phyloP scores from a whole-genome alignment of 2,888 invertebrate species.

The Elmis aenea region DNA sequence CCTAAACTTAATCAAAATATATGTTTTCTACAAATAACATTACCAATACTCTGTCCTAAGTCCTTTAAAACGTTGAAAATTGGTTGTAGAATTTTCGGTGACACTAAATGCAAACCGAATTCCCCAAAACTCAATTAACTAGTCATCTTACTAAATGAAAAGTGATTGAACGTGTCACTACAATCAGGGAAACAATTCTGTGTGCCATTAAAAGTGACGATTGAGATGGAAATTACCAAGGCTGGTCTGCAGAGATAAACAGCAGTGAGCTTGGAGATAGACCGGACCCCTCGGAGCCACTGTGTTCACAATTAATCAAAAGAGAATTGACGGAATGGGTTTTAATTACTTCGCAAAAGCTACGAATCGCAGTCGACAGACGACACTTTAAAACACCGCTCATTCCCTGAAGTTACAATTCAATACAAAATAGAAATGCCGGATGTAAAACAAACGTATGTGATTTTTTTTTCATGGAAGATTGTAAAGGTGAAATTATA shows the following conservation, averaged over 20 bases:
- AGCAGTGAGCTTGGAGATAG: slow-evolving; percentile 35
- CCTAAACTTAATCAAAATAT: no score
- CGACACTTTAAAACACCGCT: slow-evolving; percentile 17
- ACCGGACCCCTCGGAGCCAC: slow-evolving; percentile 32
- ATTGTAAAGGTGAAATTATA: no score
- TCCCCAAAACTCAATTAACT: slow-evolving; percentile 47
- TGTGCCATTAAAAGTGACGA: slow-evolving; percentile 48
- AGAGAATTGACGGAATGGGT: slow-evolving; percentile 47
- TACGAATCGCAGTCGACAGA: slow-evolving; percentile 23
- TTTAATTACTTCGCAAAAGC: slow-evolving; percentile 44
- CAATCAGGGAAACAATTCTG: slow-evolving; percentile 49
- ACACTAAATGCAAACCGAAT: slow-evolving; percentile 14
- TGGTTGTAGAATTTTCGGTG: not conserved
- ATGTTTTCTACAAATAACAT: no score
- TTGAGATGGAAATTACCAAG: slow-evolving; percentile 49
- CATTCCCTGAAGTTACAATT: slow-evolving; percentile 15
- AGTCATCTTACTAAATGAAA: slow-evolving; percentile 49
- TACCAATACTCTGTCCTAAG: no score
- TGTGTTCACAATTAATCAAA: slow-evolving; percentile 48
- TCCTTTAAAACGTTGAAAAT: no score
- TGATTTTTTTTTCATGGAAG: no score
- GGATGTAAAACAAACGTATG: slow-evolving; percentile 10
- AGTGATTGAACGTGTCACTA: slow-evolving; percentile 49
- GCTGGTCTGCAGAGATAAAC: slow-evolving; percentile 48
- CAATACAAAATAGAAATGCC: slow-evolving; percentile 8